Percentiles rank a stretch among this genome's conserved stretches.
Conservation (phyloP, 2,888 invertebrate genomes). For the Muschampia plurimacula region DNA sequence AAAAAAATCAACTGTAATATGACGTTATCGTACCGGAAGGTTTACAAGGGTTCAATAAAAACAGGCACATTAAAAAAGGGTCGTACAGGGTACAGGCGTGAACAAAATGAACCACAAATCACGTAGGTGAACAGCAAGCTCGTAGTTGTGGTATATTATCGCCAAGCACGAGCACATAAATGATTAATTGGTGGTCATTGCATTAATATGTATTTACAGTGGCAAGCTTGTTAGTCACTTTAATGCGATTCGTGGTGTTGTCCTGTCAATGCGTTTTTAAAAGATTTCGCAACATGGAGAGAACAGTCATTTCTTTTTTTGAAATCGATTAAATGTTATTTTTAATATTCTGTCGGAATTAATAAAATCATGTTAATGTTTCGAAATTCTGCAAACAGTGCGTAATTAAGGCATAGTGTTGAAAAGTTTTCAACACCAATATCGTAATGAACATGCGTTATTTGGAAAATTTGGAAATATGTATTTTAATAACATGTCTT, state of each 20-base stretch:
- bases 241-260: too few relatives aligned
- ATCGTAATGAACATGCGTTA: neutral
- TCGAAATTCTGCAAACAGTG: neutral
- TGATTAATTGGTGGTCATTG: constrained; percentile 13
- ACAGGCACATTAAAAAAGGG: constrained; percentile 32
- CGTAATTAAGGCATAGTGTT: neutral
- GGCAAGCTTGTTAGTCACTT: neutral
- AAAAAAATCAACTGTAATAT: neutral
- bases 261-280: too few relatives aligned
- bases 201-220: neutral
- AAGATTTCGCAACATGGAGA: neutral
- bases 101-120: constrained; percentile 31
- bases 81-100: constrained; percentile 20
- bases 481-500: neutral
- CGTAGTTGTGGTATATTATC: constrained; percentile 14
- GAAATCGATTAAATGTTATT: too few relatives aligned
- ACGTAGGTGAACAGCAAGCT: constrained; percentile 14
- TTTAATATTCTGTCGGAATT: neutral
- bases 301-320: too few relatives aligned
- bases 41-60: constrained; percentile 25
- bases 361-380: neutral
- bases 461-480: neutral
- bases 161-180: constrained; percentile 21
- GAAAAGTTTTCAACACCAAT: neutral
- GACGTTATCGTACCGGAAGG: neutral